Conservation (phyloP, 2,113 vertebrate genomes). For the Rhinopomastus cyanomelas region DNA sequence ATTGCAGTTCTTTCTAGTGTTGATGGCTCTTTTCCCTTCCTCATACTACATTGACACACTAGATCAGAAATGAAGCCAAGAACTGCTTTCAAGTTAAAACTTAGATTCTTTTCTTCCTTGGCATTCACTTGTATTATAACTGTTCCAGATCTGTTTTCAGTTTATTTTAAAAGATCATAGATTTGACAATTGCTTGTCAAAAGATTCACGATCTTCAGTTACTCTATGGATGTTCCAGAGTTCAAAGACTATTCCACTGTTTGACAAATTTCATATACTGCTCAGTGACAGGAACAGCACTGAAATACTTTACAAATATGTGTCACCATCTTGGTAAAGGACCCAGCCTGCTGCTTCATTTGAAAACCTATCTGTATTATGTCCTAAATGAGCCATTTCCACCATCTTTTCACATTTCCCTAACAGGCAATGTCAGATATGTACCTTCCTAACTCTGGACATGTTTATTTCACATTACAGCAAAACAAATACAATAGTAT, state of each 20-base stretch:
- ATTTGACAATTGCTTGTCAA: background rate
- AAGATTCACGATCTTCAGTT: background rate
- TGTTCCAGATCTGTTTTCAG: background rate
- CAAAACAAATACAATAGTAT: background rate
- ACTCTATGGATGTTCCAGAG: background rate
- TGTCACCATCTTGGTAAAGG: background rate
- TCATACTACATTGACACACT: background rate
- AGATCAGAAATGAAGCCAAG: slow-evolving; percentile 15
- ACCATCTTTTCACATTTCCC: background rate
- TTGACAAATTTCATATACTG: background rate
- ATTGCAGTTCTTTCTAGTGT: background rate
- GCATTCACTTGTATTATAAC: background rate
- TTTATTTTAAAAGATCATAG: background rate
- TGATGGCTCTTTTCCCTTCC: slow-evolving; percentile 9
- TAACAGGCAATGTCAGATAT: background rate
- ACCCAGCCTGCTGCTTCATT: background rate
- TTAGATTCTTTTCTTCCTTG: background rate
- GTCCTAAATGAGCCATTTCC: background rate
- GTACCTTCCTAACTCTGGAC: background rate
- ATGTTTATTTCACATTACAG: background rate
- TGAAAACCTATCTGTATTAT: background rate
- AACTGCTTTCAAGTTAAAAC: background rate
- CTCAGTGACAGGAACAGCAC: background rate
- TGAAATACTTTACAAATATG: background rate
- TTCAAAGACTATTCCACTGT: background rate